Evolutionary conservation across 2,797 vertebrate species (phyloP).

Genomic region (Smutsia temminckii): DNA sequence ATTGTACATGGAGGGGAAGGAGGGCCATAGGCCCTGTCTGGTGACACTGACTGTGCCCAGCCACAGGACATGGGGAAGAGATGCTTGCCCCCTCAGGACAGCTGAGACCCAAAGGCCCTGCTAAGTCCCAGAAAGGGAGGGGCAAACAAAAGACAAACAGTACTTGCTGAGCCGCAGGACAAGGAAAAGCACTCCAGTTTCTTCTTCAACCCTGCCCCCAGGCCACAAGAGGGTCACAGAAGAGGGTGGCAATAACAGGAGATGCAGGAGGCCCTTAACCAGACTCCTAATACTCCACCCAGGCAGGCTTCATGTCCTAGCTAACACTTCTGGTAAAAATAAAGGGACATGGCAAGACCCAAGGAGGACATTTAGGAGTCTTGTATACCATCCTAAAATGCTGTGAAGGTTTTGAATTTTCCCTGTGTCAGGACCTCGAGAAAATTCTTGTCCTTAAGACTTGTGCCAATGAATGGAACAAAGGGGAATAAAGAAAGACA

Average conservation of each 20-base stretch:
- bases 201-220: neutral
- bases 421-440: neutral
- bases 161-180: neutral
- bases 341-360: neutral
- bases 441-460: neutral
- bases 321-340: neutral
- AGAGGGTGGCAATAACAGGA: neutral
- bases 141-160: neutral
- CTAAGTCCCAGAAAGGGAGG: neutral
- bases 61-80: neutral
- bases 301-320: neutral
- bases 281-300: neutral
- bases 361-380: neutral
- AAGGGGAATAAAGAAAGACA: neutral
- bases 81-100: neutral
- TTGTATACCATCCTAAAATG: neutral
- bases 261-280: neutral
- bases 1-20: constrained; percentile 59
- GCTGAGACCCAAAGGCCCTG: neutral
- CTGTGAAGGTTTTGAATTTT: neutral
- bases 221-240: neutral
- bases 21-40: constrained; percentile 45
- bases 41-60: constrained; percentile 63
- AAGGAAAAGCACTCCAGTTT: neutral
- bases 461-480: neutral